phyloP scores from a whole-genome alignment of 2,797 vertebrate species.

The Oreortyx pictus region DNA sequence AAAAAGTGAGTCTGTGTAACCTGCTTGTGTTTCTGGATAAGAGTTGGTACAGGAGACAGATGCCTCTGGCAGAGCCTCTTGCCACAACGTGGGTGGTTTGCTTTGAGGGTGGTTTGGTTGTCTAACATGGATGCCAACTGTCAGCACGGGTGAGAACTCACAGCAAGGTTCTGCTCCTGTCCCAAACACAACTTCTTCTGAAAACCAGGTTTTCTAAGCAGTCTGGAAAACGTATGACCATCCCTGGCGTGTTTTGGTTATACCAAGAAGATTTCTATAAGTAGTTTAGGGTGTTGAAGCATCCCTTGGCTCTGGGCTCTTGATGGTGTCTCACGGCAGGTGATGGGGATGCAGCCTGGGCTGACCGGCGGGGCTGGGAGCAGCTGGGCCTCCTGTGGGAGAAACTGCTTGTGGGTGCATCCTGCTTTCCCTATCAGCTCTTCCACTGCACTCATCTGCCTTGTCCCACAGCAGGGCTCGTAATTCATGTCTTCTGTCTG shows the following conservation, averaged over 20 bases:
- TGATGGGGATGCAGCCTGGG: background rate
- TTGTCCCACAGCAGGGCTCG: background rate
- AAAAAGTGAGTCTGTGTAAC: constrained; percentile 29
- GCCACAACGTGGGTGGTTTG: rapidly evolving
- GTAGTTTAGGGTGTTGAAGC: rapidly evolving
- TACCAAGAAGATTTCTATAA: background rate
- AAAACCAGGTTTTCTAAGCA: background rate
- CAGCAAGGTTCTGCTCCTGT: background rate
- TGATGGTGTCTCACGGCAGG: background rate
- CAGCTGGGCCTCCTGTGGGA: background rate
- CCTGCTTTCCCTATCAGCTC: background rate
- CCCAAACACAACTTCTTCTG: background rate
- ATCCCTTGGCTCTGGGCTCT: background rate
- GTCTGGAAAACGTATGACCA: background rate
- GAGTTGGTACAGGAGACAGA: background rate
- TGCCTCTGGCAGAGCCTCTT: background rate
- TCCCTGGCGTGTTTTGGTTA: background rate
- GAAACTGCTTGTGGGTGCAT: background rate
- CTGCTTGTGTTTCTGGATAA: background rate
- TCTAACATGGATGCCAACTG: rapidly evolving
- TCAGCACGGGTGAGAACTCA: rapidly evolving
- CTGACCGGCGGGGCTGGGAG: rapidly evolving
- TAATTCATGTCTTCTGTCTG: background rate
- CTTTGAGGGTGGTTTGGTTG: rapidly evolving
- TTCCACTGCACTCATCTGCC: background rate